Evolutionary conservation across 2,888 invertebrate genomes (phyloP), one percentile per base, ranked within the genome.

Genomic region (Cosmorhoe ocellata): DNA sequence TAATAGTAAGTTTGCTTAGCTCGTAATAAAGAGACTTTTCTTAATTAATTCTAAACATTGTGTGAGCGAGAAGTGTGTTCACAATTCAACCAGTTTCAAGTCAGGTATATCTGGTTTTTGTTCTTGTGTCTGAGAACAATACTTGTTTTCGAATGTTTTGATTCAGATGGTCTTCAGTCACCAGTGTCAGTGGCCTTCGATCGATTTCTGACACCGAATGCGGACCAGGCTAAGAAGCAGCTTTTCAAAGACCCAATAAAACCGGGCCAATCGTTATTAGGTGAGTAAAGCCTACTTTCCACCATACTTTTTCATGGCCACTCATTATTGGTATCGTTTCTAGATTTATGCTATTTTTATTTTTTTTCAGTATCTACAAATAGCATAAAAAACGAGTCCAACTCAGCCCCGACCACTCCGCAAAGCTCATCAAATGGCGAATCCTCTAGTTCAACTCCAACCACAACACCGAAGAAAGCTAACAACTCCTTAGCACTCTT

Each of bases 191-290:
- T 91, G 14, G 91, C 90, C 0, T 85, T 91, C 37, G 93, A 94
- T 57, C 89, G 94, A 9, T 94, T 94, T 75, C 91, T 93, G 46
- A 92, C 93, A 0, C 94, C 94, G 0, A 85, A 92, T 33, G 84
- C 91, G 2, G 91, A 90, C 31, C 80, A 84, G 46, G 86, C 88
- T 2, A 89, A 82, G 66, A 91, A 83, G 59, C 91, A 90, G 61
- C 74, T 92, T 6, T 92, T 92, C 61, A 91, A 91, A 64, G 90
- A 91, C 54, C 86, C 87, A 26, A 85, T 92, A 28, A 87, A 91
- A 75, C 92, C 92, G 0, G 92, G 92, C 27, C 92, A 92, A 61
- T 92, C 92, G 6, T 74, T 92, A 50, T 72, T 90, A 71, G 84
- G 89, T 89, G 76, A 67, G 52, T 49, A 11, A 30, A 18, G 14